These are phyloP conservation scores for Camelus dromedarius DNA, from an alignment of 2,113 vertebrate species.

Conservation along the genomic window DNA sequence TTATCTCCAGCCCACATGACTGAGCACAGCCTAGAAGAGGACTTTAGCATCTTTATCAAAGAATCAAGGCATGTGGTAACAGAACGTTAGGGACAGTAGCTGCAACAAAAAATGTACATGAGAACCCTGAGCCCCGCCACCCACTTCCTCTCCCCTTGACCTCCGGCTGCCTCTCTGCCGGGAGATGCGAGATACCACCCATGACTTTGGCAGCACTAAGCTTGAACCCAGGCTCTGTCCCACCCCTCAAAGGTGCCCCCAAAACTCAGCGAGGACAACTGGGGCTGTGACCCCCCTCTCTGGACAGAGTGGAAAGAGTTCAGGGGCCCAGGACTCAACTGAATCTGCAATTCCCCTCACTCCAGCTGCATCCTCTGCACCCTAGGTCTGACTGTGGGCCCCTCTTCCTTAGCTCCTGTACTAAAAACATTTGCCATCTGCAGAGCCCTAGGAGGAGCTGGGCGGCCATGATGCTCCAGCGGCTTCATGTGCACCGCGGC, in stretches of 20 bases:
- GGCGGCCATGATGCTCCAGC: neutral
- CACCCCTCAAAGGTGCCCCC: neutral
- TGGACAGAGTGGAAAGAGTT: neutral
- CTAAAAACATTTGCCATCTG: neutral
- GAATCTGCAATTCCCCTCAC: neutral
- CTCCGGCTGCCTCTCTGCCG: neutral
- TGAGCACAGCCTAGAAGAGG: neutral
- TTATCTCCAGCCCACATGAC: neutral
- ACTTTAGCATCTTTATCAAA: slow-evolving; percentile 34
- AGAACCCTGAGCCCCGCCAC: neutral
- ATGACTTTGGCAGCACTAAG: neutral
- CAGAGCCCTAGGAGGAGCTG: neutral
- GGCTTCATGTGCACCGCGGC: neutral
- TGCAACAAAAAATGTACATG: neutral
- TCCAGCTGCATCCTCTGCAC: neutral
- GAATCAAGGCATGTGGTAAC: slow-evolving; percentile 20
- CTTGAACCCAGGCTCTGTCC: neutral
- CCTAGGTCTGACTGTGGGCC: neutral
- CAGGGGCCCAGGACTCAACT: neutral
- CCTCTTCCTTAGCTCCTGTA: neutral
- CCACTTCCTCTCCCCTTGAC: slow-evolving; percentile 27
- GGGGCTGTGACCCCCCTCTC: neutral
- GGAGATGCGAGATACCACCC: neutral
- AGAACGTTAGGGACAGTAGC: neutral
- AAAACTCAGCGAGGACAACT: neutral